These are phyloP conservation scores for Sebastes miniatus DNA, from an alignment of 2,797 vertebrate species.

Conservation along the genomic window DNA sequence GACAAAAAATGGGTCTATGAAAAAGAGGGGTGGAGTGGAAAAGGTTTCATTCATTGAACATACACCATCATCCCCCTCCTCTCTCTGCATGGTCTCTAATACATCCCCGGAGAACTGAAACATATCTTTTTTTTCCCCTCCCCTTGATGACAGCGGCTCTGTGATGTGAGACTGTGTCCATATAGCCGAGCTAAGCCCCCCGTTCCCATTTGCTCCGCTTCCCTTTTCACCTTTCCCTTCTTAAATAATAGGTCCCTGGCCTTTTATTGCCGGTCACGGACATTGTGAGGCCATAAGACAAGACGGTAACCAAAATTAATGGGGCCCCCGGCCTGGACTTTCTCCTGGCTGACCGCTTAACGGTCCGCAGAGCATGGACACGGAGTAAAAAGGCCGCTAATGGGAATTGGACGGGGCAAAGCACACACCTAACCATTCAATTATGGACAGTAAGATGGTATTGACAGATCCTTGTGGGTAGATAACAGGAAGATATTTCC, in stretches of 20 bases:
- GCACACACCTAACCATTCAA: conserved; percentile 59
- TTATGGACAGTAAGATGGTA: conserved; percentile 54
- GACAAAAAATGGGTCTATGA: too few relatives aligned
- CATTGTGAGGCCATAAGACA: conserved; percentile 64
- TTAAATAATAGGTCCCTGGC: conserved; percentile 61
- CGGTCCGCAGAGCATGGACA: conserved; percentile 57
- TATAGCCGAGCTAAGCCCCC: conserved; percentile 38
- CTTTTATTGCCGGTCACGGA: conserved; percentile 61
- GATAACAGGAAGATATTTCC: conserved; percentile 37
- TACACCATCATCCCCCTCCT: conserved; percentile 12
- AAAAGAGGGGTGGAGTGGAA: too few relatives aligned
- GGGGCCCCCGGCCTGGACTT: conserved; percentile 48
- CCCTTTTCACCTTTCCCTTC: conserved; percentile 53
- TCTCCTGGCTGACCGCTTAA: conserved; percentile 65
- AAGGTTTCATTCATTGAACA: background rate
- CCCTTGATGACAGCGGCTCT: conserved; percentile 23
- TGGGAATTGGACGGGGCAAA: conserved; percentile 61
- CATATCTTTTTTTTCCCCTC: background rate
- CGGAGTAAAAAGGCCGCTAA: conserved; percentile 55
- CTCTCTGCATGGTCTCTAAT: background rate
- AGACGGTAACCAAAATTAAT: conserved; percentile 74
- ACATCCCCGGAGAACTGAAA: conserved; percentile 29
- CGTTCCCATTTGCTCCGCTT: conserved; percentile 45
- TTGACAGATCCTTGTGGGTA: conserved; percentile 45
- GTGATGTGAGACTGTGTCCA: conserved; percentile 38